Base-by-base conservation (phyloP, 2,797 vertebrate species). In the Danio choprae region DNA sequence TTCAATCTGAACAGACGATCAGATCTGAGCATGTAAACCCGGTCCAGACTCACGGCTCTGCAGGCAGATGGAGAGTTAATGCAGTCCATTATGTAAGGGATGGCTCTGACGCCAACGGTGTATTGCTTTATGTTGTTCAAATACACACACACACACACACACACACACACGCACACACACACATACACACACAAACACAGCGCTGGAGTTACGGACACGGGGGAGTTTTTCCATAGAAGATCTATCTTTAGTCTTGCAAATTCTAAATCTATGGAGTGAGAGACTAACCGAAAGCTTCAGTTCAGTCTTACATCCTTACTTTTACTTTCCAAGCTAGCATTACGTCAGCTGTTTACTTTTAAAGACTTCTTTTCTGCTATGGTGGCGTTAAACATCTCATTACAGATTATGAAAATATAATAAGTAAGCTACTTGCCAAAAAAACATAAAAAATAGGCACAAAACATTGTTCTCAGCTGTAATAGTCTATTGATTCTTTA, bases 61-160 rank as follows among this genome's bases (percentile, higher is more conserved):
- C 50, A 69, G 51, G 44, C 53, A 79, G 62, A 68, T 79, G 81
- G 29, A 74, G 46, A 22, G 20, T 43, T 79, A 83, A 79, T 83
- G 71, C 71, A 15, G 69, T 58, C 38, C 70, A 62, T 83, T 83
- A 83, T 74, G 63, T 74, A 79, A 79, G 77, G 64, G 46, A 59
- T 43, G 46, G 41, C 53, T 64, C 51, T 74, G 70, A 60, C 22
- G 60, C 67, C 75, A 67, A 59, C 15, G 1, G 18, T 65, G 55
- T 53, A 20, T 56, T 51, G 65, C 75, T 77, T 78, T 70, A 59
- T 69, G 65, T 40, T 69, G 76, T 59, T 70, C 50, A 78, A 78
- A 78, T 22, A 78, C 44, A 59, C 58, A 70, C 55, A 46, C 58
- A 51, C 11, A 78, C 43, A 59, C 11, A 78, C 55, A 59, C 58